Percentiles rank a stretch among this genome's conserved stretches.
phyloP scores from a whole-genome alignment of 2,113 vertebrate genomes.

The Chinchilla lanigera region DNA sequence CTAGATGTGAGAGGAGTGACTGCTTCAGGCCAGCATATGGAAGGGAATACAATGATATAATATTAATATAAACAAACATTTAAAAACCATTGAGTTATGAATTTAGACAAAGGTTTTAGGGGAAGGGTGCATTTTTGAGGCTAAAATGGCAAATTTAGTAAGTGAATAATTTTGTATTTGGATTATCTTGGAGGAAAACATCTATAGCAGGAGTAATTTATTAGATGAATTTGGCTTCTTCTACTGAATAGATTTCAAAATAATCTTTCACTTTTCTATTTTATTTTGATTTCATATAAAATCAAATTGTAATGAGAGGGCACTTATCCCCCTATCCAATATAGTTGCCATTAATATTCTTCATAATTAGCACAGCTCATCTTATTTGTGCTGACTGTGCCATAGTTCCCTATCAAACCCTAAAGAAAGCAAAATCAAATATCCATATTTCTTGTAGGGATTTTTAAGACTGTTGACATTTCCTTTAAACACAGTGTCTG shows the following conservation, averaged over 20 bases:
- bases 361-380: neutral
- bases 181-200: slow-evolving; percentile 3
- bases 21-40: neutral
- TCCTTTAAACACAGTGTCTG: neutral
- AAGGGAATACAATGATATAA: neutral
- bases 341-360: slow-evolving; percentile 41
- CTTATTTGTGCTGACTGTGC: neutral
- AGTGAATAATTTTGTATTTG: slow-evolving; percentile 40
- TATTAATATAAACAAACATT: neutral
- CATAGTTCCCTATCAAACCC: neutral
- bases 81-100: neutral
- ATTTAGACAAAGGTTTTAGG: neutral
- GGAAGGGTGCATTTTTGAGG: neutral
- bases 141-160: neutral
- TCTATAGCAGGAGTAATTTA: slow-evolving; percentile 30
- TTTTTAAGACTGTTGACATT: neutral
- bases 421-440: neutral
- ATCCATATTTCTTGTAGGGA: neutral
- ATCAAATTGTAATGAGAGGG: slow-evolving; percentile 47
- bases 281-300: slow-evolving; percentile 69
- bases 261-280: slow-evolving; percentile 66
- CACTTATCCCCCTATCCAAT: slow-evolving; percentile 50
- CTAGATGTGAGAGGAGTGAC: neutral
- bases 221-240: slow-evolving; percentile 64
- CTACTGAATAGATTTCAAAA: slow-evolving; percentile 57